A percentile compares a stretch with the other conserved stretches of the same genome.
Conservation (phyloP, 2,888 invertebrate species). For the Perizoma flavofasciatum region DNA sequence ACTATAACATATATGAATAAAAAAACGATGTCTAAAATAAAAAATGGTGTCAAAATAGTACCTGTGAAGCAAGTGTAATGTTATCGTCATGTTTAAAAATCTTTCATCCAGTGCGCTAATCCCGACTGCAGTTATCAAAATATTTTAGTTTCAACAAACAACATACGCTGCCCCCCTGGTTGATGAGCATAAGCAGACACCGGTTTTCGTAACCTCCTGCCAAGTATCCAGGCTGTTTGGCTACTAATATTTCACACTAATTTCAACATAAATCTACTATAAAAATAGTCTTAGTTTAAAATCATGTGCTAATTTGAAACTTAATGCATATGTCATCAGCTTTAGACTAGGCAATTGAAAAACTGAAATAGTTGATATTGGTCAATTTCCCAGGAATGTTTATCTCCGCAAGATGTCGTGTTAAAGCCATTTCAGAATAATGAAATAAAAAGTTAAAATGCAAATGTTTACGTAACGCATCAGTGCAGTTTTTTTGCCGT, state of each 20-base stretch:
- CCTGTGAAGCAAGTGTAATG: no score
- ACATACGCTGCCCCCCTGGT: constrained; percentile 44
- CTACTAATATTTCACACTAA: constrained; percentile 43
- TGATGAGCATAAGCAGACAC: constrained; percentile 54
- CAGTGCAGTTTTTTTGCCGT: constrained; percentile 25
- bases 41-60: no score
- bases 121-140: constrained; percentile 52
- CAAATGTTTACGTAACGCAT: constrained; percentile 19
- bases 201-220: constrained; percentile 48
- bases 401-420: constrained; percentile 21
- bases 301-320: constrained; percentile 21
- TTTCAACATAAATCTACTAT: constrained; percentile 39
- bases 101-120: constrained; percentile 35
- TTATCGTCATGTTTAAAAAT: constrained; percentile 34
- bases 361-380: neutral
- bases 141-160: constrained; percentile 59
- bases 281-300: constrained; percentile 34
- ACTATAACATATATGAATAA: no score
- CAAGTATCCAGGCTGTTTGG: constrained; percentile 30
- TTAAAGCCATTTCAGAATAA: constrained; percentile 20
- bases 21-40: no score
- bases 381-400: constrained; percentile 9
- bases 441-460: constrained; percentile 21
- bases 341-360: constrained; percentile 16
- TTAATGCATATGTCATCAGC: constrained; percentile 15